These are phyloP conservation scores for Ptilorrhoa leucosticta DNA, from an alignment of 2,113 vertebrate species.

Conservation along the genomic window DNA sequence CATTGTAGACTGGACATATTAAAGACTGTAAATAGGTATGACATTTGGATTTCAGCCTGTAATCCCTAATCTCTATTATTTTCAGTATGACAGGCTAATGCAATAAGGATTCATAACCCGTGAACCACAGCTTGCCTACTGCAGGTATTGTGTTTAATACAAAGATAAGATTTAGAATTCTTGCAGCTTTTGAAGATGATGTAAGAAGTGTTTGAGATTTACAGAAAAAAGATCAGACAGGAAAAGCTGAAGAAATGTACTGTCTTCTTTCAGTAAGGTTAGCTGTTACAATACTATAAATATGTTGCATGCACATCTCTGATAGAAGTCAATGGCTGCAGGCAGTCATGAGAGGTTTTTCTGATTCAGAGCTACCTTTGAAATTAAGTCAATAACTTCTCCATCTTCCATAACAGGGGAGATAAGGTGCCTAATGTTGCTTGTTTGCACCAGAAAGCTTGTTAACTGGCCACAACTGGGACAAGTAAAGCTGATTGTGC, in stretches of 20 bases:
- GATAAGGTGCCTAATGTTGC: neutral
- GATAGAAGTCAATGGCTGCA: neutral
- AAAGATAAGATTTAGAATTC: neutral
- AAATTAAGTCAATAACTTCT: neutral
- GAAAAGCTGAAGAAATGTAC: neutral
- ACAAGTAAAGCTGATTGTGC: neutral
- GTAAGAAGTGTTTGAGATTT: neutral
- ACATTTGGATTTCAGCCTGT: neutral
- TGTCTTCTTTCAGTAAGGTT: neutral
- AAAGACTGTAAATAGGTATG: neutral
- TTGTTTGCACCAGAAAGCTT: neutral
- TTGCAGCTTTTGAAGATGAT: neutral
- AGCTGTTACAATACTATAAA: neutral
- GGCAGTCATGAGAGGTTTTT: neutral
- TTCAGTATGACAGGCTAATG: neutral
- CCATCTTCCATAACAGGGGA: neutral
- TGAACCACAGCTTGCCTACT: neutral
- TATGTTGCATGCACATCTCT: neutral
- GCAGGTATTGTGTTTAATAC: neutral
- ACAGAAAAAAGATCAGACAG: neutral
- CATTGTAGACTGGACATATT: neutral
- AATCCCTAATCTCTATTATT: conserved; percentile 11
- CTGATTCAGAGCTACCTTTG: neutral
- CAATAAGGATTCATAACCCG: neutral
- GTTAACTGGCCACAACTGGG: neutral